Conservation (phyloP, 2,113 vertebrate species). For the Rhinoptilus africanus region DNA sequence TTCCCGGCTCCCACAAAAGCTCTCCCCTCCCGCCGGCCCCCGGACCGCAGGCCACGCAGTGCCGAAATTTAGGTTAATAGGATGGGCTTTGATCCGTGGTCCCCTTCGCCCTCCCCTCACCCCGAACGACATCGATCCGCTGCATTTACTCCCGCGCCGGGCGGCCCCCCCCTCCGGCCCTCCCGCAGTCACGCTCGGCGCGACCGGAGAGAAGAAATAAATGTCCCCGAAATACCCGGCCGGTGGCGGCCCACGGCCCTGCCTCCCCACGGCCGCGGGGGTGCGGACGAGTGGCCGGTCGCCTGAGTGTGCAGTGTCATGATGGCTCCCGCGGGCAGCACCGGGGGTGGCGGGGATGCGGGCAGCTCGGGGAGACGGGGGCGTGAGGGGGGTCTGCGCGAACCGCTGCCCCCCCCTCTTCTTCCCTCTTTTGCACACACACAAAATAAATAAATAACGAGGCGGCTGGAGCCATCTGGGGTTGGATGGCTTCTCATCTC, state of each 20-base stretch:
- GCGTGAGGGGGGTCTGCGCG: not conserved
- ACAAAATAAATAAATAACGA: constrained; percentile 69
- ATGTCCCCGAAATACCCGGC: not conserved
- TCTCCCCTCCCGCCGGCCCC: not conserved
- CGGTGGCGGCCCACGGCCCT: not conserved
- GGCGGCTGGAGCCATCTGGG: constrained; percentile 75
- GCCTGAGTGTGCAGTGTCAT: constrained; percentile 54
- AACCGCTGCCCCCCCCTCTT: not conserved
- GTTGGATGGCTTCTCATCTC: constrained; percentile 79
- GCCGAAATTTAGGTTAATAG: constrained; percentile 57
- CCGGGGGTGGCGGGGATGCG: not conserved
- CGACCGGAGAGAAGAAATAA: not conserved
- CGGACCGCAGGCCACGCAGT: not conserved
- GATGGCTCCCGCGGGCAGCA: constrained; percentile 33
- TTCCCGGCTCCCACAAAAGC: not conserved
- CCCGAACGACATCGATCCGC: constrained; percentile 42
- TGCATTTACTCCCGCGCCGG: constrained; percentile 9
- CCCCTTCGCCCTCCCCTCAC: constrained; percentile 49
- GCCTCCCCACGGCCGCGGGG: not conserved
- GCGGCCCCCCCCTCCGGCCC: not conserved
- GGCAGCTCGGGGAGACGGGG: not conserved
- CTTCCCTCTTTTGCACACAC: constrained; percentile 9
- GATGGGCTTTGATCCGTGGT: constrained; percentile 42
- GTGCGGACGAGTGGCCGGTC: constrained; percentile 32
- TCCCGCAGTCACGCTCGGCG: not conserved